Base-by-base conservation (phyloP, 2,113 vertebrate genomes). In the Gambusia affinis region DNA sequence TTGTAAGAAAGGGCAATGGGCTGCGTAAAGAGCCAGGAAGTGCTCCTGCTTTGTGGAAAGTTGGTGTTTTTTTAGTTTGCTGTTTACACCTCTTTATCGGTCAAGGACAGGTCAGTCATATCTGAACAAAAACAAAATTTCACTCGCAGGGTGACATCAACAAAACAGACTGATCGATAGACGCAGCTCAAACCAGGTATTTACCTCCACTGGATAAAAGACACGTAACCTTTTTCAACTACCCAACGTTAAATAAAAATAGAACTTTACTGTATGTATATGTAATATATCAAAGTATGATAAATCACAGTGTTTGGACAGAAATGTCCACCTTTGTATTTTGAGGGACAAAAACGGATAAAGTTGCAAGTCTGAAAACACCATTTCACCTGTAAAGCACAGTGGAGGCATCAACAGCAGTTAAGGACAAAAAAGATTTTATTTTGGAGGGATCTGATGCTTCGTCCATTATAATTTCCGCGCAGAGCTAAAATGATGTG, bases 41-140 rank as follows among this genome's bases (percentile, higher is more conserved):
- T 15, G 2, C 4, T 63, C 17, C 30, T 60, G 54, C 11, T 31
- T 30, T 22, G 2, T 24, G 22, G 27, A 72, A 31, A 11, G 39
- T 22, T 1, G 11, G 19, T 27, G 35, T 7, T 27, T 29, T 69
- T 35, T 11, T 0, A 44, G 35, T 17, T 3, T 60, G 3, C 63
- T 27, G 47, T 51, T 64, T 54, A 76, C 68, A 65, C 77, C 77
- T 54, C 47, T 75, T n/a, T 42, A 11, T 33, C 60, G 31, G 76
- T 82, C 62, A 75, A 51, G 37, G 17, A 39, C 61, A 66, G 30
- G 61, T 60, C 35, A 64, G 17, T 8, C 10, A 1, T 31, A 30
- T 68, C 60, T 74, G 74, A 66, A 81, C 47, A 65, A 72, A 60
- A 60, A 51, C 15, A 37, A 4, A 27, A 24, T 47, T 4, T 3